Percentiles rank a stretch among this genome's conserved stretches.
Conservation (phyloP, 2,113 vertebrate species). For the Chaetura pelagica region DNA sequence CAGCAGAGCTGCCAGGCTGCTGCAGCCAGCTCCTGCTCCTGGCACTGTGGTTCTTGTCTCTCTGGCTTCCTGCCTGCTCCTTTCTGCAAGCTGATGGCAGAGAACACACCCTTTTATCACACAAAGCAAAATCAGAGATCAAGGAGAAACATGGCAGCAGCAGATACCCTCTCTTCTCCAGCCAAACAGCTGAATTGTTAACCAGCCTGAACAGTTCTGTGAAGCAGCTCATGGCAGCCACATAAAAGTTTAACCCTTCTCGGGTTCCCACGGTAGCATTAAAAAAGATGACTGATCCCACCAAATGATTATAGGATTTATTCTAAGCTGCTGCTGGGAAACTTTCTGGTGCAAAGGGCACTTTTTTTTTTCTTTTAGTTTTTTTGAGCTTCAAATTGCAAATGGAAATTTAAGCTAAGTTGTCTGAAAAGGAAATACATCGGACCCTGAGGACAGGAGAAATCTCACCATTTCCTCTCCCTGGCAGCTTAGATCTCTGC, state of each 20-base stretch:
- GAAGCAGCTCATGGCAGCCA: conserved; percentile 9
- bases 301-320: conserved; percentile 49
- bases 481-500: not conserved
- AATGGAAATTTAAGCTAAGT: conserved; percentile 21
- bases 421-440: conserved; percentile 45
- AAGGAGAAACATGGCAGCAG: conserved; percentile 17
- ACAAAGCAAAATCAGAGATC: conserved; percentile 21
- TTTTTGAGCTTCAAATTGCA: conserved; percentile 23
- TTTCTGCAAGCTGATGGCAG: not conserved
- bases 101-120: conserved; percentile 30
- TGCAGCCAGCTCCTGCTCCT: not conserved
- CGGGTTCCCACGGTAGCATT: conserved; percentile 58
- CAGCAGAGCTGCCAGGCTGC: not conserved
- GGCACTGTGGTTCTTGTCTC: not conserved
- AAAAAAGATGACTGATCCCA: not conserved
- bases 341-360: not conserved
- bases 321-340: conserved; percentile 59
- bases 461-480: conserved; percentile 13
- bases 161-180: conserved; percentile 26
- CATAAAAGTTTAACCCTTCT: conserved; percentile 63
- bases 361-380: not conserved
- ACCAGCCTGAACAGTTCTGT: conserved; percentile 12
- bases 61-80: conserved; percentile 21
- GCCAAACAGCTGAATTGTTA: conserved; percentile 46
- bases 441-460: not conserved